Base-by-base conservation (phyloP, 2,113 vertebrate species). In the Callocephalon fimbriatum region DNA sequence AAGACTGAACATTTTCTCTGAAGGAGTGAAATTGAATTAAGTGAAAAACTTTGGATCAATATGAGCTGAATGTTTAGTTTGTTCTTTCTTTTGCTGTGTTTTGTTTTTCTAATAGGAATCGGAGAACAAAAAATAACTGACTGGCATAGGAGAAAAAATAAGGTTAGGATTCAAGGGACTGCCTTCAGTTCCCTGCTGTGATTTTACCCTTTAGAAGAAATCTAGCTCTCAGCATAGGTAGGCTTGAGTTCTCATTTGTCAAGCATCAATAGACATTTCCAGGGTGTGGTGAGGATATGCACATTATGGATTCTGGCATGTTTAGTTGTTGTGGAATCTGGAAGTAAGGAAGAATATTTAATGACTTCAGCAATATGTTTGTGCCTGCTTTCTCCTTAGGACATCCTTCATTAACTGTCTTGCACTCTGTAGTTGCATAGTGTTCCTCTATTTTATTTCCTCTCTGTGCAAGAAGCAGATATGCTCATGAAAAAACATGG, bases 401-500 rank as follows among this genome's bases (percentile, higher is more conserved):
- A 7, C 22, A 61, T 47, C 63, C 18, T 71, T 90, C 62, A 7
- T 78, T 65, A 62, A 15, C 35, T 72, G 29, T 27, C 59, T 72
- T 68, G 50, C 38, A 31, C 32, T 80, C 61, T 78, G 51, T 84
- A 38, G 73, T 38, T 81, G 73, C 92, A 77, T n/a, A 31, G 45
- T 40, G 31, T 37, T 48, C 27, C 71, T 78, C 56, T 74, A 9
- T 63, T 97, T 86, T 66, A 40, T 94, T 80, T 88, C 26, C 50
- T 58, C 62, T 56, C 82, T 71, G 27, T 86, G 56, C n/a, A 68
- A 90, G 81, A 65, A 96, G 70, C 89, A 94, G 93, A 95, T 95
- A 91, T 50, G 66, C 56, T 58, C 47, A 54, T 66, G 77, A 88
- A 88, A 96, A 96, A 75, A 8, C 20, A 10, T 0, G 10, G 42